Evolutionary conservation across 1,140 invertebrate species (phyloP).

Genomic region (Trypoxylus dichotomus): DNA sequence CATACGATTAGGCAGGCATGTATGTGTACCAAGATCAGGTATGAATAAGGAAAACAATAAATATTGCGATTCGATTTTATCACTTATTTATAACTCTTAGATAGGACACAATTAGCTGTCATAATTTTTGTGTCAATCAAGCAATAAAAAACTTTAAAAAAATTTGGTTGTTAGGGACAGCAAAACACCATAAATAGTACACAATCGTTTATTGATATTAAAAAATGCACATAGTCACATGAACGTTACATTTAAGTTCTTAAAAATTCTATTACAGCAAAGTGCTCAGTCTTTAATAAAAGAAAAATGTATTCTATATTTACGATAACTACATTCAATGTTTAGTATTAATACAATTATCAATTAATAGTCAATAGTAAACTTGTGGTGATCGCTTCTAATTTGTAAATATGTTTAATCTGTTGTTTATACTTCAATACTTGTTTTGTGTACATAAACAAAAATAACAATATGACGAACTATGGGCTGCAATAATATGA

Average conservation of each 20-base stretch:
- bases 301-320: neutral
- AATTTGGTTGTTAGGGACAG: too few species aligned
- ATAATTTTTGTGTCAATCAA: too few species aligned
- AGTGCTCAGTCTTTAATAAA: neutral
- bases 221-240: neutral
- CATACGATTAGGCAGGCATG: too few species aligned
- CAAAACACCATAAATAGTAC: neutral
- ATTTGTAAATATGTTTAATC: neutral
- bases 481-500: too few species aligned
- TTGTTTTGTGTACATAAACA: too few species aligned
- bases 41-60: neutral
- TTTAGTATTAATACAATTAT: neutral
- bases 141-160: too few species aligned
- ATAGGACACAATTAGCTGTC: too few species aligned
- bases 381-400: neutral
- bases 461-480: too few species aligned
- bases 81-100: too few species aligned
- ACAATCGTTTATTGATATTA: neutral
- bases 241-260: neutral
- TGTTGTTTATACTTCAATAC: too few species aligned
- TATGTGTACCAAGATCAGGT: neutral
- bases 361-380: neutral
- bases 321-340: neutral
- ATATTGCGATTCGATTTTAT: too few species aligned
- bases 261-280: slow-evolving; percentile 3